Evolutionary conservation across 2,888 invertebrate species (phyloP), one percentile per base, ranked within the genome.

Genomic region (Rhagium mordax): DNA sequence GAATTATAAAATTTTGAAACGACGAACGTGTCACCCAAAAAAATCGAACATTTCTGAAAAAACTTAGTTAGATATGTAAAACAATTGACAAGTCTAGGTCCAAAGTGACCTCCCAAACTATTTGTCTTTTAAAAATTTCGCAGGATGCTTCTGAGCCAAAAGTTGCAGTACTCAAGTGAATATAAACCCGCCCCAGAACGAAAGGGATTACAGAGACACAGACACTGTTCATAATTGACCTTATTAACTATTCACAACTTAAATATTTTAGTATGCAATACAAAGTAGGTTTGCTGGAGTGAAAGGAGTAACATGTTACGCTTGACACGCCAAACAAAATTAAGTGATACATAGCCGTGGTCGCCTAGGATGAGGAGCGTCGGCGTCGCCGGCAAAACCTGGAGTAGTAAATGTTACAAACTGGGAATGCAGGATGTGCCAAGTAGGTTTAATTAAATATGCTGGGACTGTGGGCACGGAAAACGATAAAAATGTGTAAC

Each of bases 241-340:
- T 66, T 67, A 74, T 77, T 74, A 72, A 70, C 72, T 64, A 71
- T 68, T 74, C 77, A 74, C 51, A 59, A 69, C 74, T 71, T 74
- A 74, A 77, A 77, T 77, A 74, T 74, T 77, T 74, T 66, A 76
- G 71, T 61, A 66, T 62, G 67, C 68, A 69, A 65, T 29, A 67
- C 66, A 67, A 68, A 68, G 66, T 70, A 60, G 60, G 75, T 71
- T 71, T 66, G 33, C 65, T 53, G 24, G 33, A 65, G 65, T 64
- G 51, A 53, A 65, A 33, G 29, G 51, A 18, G 53, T 53, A 29
- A 48, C 33, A 53, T 51, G 65, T 53, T 65, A 65, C 33, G 65
- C 65, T 65, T 51, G 65, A 65, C 65, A 65, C 53, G 20, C 65
- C 65, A 65, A 65, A 65, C 53, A 65, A 48, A 65, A 21, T 65